Evolutionary conservation across 1,140 invertebrate species (phyloP).

Genomic region (Penaeus vannamei): DNA sequence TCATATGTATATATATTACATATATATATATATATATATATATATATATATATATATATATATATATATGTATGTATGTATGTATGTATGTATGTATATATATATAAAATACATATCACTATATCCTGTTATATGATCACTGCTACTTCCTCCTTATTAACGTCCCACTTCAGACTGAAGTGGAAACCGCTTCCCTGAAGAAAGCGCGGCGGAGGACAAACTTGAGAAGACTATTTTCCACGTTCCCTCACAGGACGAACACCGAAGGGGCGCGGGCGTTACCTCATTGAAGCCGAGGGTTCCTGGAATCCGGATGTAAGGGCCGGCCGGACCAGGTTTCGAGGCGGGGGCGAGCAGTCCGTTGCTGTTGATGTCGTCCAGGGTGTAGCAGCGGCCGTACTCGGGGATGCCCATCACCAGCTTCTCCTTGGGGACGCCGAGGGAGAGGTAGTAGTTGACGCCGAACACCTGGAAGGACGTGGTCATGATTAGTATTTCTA

Average conservation of each 20-base stretch:
- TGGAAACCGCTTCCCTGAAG: too few relatives aligned
- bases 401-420: slow-evolving; percentile 79
- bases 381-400: slow-evolving; percentile 80
- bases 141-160: too few relatives aligned
- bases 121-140: too few relatives aligned
- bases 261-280: slow-evolving; percentile 35
- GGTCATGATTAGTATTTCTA: too few relatives aligned
- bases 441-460: slow-evolving; percentile 73
- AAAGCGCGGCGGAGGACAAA: too few relatives aligned
- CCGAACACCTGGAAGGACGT: slow-evolving; percentile 70
- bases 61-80: slow-evolving; percentile 1
- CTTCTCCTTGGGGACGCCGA: slow-evolving; percentile 76
- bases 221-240: too few relatives aligned
- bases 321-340: slow-evolving; percentile 78
- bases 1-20: not conserved
- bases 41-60: not conserved
- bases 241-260: too few relatives aligned
- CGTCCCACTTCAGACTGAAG: too few relatives aligned
- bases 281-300: slow-evolving; percentile 88
- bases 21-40: not conserved
- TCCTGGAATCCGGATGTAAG: slow-evolving; percentile 80
- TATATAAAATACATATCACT: not conserved
- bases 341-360: slow-evolving; percentile 74
- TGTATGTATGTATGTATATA: not conserved
- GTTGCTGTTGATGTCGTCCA: slow-evolving; percentile 73